Conservation (phyloP, 1,140 invertebrate genomes). For the Pachypeltis micranthus region DNA sequence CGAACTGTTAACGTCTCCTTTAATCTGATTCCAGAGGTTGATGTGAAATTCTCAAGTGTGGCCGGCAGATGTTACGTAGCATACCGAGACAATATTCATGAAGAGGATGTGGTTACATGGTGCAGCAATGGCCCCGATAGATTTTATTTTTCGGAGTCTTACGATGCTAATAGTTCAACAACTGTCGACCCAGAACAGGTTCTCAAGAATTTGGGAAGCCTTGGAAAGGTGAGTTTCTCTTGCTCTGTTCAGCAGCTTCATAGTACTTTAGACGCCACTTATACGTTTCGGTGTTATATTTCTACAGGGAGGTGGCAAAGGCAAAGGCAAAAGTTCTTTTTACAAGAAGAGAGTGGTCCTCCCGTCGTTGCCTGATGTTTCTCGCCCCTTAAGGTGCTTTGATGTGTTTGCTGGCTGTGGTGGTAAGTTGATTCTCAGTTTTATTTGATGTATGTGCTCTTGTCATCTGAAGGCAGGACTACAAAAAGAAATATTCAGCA, state of each 20-base stretch:
- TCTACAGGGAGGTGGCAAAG: conserved; percentile 42
- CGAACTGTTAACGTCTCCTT: too few relatives aligned
- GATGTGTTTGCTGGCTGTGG: conserved; percentile 88
- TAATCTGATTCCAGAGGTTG: conserved; percentile 40
- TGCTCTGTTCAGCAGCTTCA: background rate
- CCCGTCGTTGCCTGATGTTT: conserved; percentile 32
- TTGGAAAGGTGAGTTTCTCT: conserved; percentile 41
- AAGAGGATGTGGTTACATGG: conserved; percentile 44
- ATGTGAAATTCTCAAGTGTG: conserved; percentile 41
- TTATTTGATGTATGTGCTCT: too few relatives aligned
- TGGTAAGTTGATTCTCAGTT: too few relatives aligned
- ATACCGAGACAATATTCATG: conserved; percentile 43
- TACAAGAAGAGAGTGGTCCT: conserved; percentile 26
- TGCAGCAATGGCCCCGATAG: conserved; percentile 48
- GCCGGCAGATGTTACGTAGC: conserved; percentile 50
- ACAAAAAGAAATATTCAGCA: too few relatives aligned
- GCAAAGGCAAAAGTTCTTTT: conserved; percentile 41
- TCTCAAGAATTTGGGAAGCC: conserved; percentile 45
- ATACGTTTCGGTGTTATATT: background rate
- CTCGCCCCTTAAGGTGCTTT: conserved; percentile 47
- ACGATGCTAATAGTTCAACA: conserved; percentile 43
- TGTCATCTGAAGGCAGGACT: too few relatives aligned
- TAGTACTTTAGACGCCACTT: background rate
- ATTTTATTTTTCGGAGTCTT: conserved; percentile 66
- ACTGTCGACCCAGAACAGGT: conserved; percentile 50